phyloP scores from a whole-genome alignment of 2,797 vertebrate species.

The Pangasius larnaudii region DNA sequence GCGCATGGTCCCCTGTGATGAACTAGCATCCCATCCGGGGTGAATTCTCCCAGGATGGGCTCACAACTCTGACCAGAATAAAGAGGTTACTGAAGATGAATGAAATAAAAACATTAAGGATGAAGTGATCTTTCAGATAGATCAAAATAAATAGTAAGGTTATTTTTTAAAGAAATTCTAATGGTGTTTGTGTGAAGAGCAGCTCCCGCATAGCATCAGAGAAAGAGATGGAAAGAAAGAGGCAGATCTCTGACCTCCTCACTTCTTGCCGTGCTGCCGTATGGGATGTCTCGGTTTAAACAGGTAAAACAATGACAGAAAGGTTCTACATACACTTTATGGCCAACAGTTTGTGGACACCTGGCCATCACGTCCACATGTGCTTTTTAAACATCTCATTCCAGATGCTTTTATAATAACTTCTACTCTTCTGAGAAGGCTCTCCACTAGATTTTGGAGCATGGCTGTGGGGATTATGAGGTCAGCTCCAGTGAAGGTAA shows the following conservation, averaged over 20 bases:
- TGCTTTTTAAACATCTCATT: too few species aligned
- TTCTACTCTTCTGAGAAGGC: neutral
- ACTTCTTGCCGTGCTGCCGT: neutral
- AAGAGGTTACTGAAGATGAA: neutral
- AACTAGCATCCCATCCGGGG: neutral
- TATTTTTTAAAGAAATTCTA: slow-evolving; percentile 8
- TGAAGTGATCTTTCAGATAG: neutral
- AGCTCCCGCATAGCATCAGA: slow-evolving; percentile 32
- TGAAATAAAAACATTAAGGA: neutral
- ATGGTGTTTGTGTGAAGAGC: slow-evolving; percentile 21
- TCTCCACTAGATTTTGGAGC: neutral
- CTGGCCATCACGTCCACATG: too few species aligned
- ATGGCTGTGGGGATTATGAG: neutral
- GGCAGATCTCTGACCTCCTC: neutral
- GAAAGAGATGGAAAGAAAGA: neutral
- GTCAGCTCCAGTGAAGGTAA: neutral
- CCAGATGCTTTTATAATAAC: too few species aligned
- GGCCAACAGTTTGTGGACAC: too few species aligned
- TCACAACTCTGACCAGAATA: neutral
- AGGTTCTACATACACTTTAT: neutral
- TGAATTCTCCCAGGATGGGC: neutral
- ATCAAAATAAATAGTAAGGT: neutral
- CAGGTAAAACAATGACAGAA: neutral
- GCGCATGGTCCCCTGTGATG: neutral
- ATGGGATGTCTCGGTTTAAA: neutral